phyloP scores from a whole-genome alignment of 2,797 vertebrate species.

The Gorsachius magnificus region DNA sequence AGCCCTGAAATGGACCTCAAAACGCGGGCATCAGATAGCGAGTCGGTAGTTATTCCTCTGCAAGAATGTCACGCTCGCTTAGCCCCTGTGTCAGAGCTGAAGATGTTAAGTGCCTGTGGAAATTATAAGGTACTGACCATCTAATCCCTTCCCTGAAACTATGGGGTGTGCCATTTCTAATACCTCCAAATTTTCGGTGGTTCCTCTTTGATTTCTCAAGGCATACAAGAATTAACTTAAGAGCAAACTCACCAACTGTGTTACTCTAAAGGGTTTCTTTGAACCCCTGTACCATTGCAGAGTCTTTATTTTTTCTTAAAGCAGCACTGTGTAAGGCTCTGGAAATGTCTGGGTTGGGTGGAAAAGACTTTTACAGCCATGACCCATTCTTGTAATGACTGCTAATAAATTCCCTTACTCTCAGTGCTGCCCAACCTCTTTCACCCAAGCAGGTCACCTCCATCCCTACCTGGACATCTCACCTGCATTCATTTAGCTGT shows the following conservation, averaged over 20 bases:
- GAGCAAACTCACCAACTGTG: not conserved
- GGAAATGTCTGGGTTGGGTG: not conserved
- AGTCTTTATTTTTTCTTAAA: not conserved
- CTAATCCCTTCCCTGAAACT: not conserved
- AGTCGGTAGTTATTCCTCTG: not conserved
- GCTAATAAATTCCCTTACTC: not conserved
- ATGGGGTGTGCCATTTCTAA: not conserved
- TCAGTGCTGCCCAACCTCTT: not conserved
- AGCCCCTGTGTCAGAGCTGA: not conserved
- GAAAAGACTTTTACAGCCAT: not conserved
- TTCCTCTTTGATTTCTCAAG: not conserved
- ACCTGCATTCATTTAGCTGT: not conserved
- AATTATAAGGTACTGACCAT: not conserved
- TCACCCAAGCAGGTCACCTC: not conserved
- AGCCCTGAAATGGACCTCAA: rapidly evolving
- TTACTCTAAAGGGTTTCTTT: not conserved
- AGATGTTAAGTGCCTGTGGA: not conserved
- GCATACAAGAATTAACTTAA: not conserved
- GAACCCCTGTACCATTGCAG: not conserved
- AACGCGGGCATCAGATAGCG: rapidly evolving
- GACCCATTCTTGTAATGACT: not conserved
- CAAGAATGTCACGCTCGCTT: not conserved
- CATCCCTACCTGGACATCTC: not conserved
- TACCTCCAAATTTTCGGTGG: not conserved
- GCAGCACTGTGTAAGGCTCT: not conserved